Percentiles rank a stretch among this genome's conserved stretches.
Conservation (phyloP, 2,113 vertebrate genomes). For the Gallinago paraguaiae region DNA sequence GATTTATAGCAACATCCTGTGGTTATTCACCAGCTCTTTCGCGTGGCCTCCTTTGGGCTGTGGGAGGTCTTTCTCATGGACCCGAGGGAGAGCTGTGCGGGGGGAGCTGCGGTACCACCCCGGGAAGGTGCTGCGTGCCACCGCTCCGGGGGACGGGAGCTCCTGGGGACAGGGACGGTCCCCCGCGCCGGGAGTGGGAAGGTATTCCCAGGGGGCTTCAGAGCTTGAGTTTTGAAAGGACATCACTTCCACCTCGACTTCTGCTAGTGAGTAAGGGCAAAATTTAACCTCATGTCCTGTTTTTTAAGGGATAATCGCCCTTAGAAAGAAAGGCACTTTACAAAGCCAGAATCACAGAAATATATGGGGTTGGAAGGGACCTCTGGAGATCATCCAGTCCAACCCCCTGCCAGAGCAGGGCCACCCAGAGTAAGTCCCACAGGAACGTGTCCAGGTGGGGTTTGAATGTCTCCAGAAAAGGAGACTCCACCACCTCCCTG, state of each 20-base stretch:
- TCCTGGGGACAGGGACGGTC: not conserved
- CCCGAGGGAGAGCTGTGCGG: rapidly evolving
- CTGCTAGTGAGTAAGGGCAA: not conserved
- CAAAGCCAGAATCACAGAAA: not conserved
- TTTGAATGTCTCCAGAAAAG: too few species aligned
- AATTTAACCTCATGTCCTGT: not conserved
- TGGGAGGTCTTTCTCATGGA: not conserved
- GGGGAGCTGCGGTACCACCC: rapidly evolving
- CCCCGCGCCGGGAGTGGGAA: rapidly evolving
- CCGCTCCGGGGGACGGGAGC: rapidly evolving
- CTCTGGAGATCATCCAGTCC: too few species aligned
- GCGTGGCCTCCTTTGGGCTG: not conserved
- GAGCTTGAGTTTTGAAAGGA: not conserved
- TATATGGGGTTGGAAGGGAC: too few species aligned
- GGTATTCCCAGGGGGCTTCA: not conserved
- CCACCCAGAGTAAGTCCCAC: too few species aligned
- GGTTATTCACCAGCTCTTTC: slow-evolving; percentile 31
- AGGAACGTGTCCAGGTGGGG: too few species aligned
- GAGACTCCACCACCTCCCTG: too few species aligned
- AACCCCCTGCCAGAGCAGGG: too few species aligned
- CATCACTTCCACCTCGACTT: not conserved
- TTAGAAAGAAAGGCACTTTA: not conserved
- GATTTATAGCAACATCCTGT: slow-evolving; percentile 25
- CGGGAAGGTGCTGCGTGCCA: not conserved
- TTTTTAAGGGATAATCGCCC: not conserved